These are phyloP conservation scores for Bursaphelenchus mucronatus DNA, from an alignment of 1,140 invertebrate genomes.

Conservation along the genomic window DNA sequence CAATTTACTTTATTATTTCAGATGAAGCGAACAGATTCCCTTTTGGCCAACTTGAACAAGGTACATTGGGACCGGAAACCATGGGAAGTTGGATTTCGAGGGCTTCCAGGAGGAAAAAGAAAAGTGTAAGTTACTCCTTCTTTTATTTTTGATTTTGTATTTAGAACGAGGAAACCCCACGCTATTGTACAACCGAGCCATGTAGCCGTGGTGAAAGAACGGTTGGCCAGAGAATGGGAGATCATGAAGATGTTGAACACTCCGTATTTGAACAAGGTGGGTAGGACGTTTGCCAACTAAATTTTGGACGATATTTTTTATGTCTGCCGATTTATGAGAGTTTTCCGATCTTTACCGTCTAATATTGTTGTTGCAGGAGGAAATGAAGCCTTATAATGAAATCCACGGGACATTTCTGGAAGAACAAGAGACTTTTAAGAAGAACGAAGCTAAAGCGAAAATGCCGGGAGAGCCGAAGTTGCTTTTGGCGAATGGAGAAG, in stretches of 20 bases:
- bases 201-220: conserved; percentile 40
- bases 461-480: conserved; percentile 53
- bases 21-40: conserved; percentile 31
- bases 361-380: conserved; percentile 30
- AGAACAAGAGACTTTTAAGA: conserved; percentile 22
- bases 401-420: conserved; percentile 40
- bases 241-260: conserved; percentile 53
- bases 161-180: conserved; percentile 50
- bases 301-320: neutral
- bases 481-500: conserved; percentile 28
- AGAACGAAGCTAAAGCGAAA: conserved; percentile 32
- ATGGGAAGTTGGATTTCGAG: conserved; percentile 59
- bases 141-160: conserved; percentile 17
- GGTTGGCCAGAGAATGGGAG: conserved; percentile 46
- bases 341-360: neutral
- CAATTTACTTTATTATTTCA: conserved; percentile 7
- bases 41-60: conserved; percentile 40
- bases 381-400: conserved; percentile 45
- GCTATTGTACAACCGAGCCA: conserved; percentile 27
- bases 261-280: conserved; percentile 53
- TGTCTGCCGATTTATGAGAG: neutral
- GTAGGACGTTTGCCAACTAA: conserved; percentile 6
- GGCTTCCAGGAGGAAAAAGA: conserved; percentile 45
- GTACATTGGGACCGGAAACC: conserved; percentile 57
- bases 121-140: conserved; percentile 48